Evolutionary conservation across 2,888 invertebrate genomes (phyloP).

Genomic region (Eupithecia subumbrata): DNA sequence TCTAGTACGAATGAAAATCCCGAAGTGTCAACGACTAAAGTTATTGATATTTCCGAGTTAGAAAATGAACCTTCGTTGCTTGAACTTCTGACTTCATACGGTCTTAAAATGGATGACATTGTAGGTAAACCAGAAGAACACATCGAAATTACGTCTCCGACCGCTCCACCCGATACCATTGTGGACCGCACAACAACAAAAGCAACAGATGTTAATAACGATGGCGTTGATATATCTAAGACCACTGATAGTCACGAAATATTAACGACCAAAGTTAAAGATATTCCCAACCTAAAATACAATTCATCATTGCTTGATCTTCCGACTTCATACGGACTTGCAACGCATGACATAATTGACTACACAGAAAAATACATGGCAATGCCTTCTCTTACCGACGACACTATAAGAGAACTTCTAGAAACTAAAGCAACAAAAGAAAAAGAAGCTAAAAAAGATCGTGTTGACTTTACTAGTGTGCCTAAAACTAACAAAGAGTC

Average conservation of each 20-base stretch:
- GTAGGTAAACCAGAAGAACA: background rate
- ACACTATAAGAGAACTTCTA: too few relatives aligned
- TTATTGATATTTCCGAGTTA: background rate
- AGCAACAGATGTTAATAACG: background rate
- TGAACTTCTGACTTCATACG: background rate
- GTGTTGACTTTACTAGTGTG: background rate
- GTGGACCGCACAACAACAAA: background rate
- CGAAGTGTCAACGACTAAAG: background rate
- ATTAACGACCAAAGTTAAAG: background rate
- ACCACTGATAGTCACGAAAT: background rate
- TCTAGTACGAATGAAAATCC: background rate
- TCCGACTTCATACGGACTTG: background rate
- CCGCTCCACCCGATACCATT: background rate
- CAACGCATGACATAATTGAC: background rate
- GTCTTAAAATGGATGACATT: background rate
- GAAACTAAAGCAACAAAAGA: too few relatives aligned
- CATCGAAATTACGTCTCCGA: background rate
- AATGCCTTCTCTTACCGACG: too few relatives aligned
- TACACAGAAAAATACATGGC: too few relatives aligned
- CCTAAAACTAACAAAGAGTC: background rate
- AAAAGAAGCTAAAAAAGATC: too few relatives aligned
- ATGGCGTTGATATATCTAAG: background rate
- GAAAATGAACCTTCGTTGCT: background rate
- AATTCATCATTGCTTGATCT: background rate
- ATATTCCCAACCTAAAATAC: background rate